Percentiles rank a stretch among this genome's conserved stretches.
phyloP scores from a whole-genome alignment of 1,140 invertebrate species.

The Drosophila ironensis region DNA sequence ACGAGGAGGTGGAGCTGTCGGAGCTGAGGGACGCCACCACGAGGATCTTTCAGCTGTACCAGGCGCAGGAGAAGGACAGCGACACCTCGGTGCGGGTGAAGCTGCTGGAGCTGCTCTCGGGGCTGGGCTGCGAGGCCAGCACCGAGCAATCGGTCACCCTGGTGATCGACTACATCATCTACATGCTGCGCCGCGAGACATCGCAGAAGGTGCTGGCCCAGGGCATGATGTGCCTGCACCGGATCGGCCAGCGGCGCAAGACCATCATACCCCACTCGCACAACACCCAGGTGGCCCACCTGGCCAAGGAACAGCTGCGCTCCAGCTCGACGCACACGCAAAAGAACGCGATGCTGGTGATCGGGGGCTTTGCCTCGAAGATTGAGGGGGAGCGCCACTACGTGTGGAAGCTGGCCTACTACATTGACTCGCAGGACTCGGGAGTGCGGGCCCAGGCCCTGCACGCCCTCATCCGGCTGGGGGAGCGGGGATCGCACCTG shows the following conservation, averaged over 20 bases:
- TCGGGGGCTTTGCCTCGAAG: constrained; percentile 84
- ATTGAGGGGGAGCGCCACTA: constrained; percentile 84
- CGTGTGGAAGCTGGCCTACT: constrained; percentile 88
- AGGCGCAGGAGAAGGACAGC: constrained; percentile 66
- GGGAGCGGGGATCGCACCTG: constrained; percentile 87
- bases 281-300: constrained; percentile 68
- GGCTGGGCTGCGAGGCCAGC: constrained; percentile 57
- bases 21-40: constrained; percentile 61
- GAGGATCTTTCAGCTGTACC: constrained; percentile 67
- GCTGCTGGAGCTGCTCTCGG: constrained; percentile 63
- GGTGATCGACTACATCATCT: constrained; percentile 87
- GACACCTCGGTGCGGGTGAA: constrained; percentile 73
- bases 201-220: constrained; percentile 89
- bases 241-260: constrained; percentile 62
- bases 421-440: constrained; percentile 94
- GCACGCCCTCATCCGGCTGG: constrained; percentile 87
- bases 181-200: constrained; percentile 88
- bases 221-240: constrained; percentile 69
- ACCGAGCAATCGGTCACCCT: constrained; percentile 54
- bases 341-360: constrained; percentile 89
- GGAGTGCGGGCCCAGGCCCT: constrained; percentile 94
- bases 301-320: constrained; percentile 86
- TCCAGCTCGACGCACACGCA: constrained; percentile 90
- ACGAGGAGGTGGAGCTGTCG: constrained; percentile 55
- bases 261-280: constrained; percentile 59